Conservation (phyloP, 1,140 invertebrate species). For the Thrips palmi region DNA sequence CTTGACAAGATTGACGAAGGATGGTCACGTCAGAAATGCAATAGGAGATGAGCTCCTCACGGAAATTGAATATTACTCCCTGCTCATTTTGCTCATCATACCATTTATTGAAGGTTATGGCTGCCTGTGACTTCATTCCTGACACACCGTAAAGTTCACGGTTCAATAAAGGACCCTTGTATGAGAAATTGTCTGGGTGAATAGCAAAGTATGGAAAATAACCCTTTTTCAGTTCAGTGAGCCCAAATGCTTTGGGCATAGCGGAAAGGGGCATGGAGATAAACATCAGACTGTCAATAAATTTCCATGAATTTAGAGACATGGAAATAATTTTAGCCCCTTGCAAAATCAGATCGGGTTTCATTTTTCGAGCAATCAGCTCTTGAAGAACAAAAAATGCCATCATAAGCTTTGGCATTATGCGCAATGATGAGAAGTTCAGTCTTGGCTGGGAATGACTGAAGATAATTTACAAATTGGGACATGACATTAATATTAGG, state of each 20-base stretch:
- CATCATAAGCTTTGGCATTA: too few species aligned
- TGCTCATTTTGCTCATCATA: slow-evolving; percentile 10
- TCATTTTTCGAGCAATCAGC: too few species aligned
- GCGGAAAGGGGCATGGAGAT: background rate
- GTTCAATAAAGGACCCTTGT: slow-evolving; percentile 13
- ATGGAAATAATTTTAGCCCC: too few species aligned
- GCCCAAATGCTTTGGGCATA: slow-evolving; percentile 13
- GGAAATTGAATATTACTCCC: slow-evolving; percentile 13
- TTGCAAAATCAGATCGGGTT: too few species aligned
- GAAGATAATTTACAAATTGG: too few species aligned
- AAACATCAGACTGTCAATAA: slow-evolving; percentile 5
- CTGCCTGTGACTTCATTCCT: slow-evolving; percentile 7
- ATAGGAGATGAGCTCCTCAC: slow-evolving; percentile 14
- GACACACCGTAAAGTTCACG: slow-evolving; percentile 12
- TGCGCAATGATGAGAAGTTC: too few species aligned
- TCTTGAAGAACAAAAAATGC: too few species aligned
- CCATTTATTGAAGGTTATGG: slow-evolving; percentile 13
- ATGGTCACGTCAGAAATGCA: slow-evolving; percentile 16
- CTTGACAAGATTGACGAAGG: slow-evolving; percentile 18
- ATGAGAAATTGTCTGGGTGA: slow-evolving; percentile 12
- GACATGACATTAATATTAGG: too few species aligned
- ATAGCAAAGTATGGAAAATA: slow-evolving; percentile 17
- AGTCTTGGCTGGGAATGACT: too few species aligned
- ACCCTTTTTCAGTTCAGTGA: slow-evolving; percentile 13
- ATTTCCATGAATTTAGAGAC: too few species aligned